phyloP scores from a whole-genome alignment of 2,113 vertebrate genomes.

The Prietella phreatophila region DNA sequence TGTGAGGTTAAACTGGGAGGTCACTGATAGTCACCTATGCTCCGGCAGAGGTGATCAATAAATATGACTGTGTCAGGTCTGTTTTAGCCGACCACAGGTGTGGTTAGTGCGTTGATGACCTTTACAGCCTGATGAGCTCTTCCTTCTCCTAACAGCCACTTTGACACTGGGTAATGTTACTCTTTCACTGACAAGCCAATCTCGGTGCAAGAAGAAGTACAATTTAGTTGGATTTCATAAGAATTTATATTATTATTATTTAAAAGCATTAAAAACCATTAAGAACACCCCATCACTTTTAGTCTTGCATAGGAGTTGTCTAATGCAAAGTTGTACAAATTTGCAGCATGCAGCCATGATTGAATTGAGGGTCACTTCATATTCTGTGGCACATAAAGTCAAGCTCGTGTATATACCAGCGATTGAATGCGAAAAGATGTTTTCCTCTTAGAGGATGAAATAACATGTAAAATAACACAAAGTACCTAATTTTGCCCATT shows the following conservation, averaged over 20 bases:
- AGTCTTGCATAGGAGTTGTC: background rate
- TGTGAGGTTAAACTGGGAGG: conserved; percentile 33
- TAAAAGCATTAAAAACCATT: background rate
- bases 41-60: conserved; percentile 32
- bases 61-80: conserved; percentile 30
- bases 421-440: background rate
- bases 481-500: background rate
- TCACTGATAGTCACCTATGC: conserved; percentile 32
- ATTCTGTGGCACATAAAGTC: background rate
- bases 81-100: conserved; percentile 28
- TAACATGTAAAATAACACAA: background rate
- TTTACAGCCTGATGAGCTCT: background rate
- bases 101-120: background rate
- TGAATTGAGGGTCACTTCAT: background rate
- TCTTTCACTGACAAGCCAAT: background rate
- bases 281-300: background rate
- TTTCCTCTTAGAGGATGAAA: background rate
- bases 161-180: background rate
- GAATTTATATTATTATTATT: background rate
- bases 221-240: background rate
- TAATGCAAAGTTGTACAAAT: background rate
- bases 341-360: background rate
- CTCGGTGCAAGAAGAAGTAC: background rate
- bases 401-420: background rate
- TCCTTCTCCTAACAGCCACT: background rate